Percentiles rank a stretch among this genome's conserved stretches.
Evolutionary conservation across 2,113 vertebrate genomes (phyloP).

Genomic region (Alectura lathami): DNA sequence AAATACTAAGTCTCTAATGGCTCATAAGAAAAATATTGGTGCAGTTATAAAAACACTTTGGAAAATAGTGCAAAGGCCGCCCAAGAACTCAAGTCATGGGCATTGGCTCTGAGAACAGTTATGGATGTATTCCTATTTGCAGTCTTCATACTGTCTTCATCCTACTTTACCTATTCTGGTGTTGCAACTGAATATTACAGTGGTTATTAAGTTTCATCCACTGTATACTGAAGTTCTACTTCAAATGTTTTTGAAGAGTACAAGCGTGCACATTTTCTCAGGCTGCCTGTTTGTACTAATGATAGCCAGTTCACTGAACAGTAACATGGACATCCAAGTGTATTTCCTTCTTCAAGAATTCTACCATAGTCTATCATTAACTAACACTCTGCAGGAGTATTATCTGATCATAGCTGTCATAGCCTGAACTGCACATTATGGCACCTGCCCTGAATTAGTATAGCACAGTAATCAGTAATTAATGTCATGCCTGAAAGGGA

Average conservation of each 20-base stretch:
- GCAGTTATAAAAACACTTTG: not conserved
- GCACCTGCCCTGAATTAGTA: not conserved
- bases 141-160: not conserved
- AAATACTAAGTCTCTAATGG: not conserved
- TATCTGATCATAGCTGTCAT: not conserved
- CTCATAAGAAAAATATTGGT: not conserved
- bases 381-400: not conserved
- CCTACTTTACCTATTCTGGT: not conserved
- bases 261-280: not conserved
- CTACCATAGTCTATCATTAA: not conserved
- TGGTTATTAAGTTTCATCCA: not conserved
- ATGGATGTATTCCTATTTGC: not conserved
- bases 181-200: not conserved
- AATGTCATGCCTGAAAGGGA: not conserved
- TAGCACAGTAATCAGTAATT: not conserved
- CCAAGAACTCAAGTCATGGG: not conserved
- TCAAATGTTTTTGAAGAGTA: not conserved
- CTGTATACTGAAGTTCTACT: not conserved
- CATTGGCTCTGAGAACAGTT: not conserved
- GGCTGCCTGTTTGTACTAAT: not conserved
- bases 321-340: not conserved
- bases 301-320: not conserved
- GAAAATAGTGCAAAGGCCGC: not conserved
- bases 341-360: not conserved
- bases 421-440: not conserved